These are phyloP conservation scores for Cossypha heuglini DNA, from an alignment of 2,797 vertebrate species.

Conservation along the genomic window DNA sequence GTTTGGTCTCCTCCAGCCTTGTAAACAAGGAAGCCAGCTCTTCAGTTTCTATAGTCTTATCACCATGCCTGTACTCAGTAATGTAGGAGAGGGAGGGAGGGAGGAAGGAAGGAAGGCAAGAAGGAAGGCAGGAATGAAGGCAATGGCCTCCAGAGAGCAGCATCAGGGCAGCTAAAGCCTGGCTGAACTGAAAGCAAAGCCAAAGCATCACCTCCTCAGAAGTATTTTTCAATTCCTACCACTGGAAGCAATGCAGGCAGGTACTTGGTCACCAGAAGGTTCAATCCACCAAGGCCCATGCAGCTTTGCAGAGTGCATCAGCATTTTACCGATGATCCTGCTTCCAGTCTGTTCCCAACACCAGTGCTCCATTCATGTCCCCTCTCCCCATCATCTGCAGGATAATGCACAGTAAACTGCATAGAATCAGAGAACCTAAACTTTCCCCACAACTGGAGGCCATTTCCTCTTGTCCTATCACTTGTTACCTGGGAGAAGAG, in stretches of 20 bases:
- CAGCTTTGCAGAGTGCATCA: neutral
- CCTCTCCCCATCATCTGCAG: neutral
- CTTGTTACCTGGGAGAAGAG: neutral
- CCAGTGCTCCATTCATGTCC: neutral
- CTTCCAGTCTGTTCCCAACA: neutral
- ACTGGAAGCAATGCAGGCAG: neutral
- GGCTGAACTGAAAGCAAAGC: neutral
- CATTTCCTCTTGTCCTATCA: neutral
- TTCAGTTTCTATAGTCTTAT: neutral
- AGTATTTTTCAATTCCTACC: neutral
- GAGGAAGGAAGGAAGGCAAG: too few relatives aligned
- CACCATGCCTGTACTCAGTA: neutral
- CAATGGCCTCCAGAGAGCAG: neutral
- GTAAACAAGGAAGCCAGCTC: neutral
- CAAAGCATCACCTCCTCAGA: neutral
- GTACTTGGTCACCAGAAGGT: neutral
- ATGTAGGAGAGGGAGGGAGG: neutral
- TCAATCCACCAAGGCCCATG: neutral
- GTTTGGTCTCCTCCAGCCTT: neutral
- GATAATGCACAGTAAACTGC: neutral
- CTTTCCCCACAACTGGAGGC: neutral
- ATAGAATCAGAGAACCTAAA: neutral
- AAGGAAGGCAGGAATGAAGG: neutral
- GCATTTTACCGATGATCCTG: neutral
- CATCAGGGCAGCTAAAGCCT: neutral